Conservation (phyloP, 2,797 vertebrate genomes). For the Mormyrops boulengeri region DNA sequence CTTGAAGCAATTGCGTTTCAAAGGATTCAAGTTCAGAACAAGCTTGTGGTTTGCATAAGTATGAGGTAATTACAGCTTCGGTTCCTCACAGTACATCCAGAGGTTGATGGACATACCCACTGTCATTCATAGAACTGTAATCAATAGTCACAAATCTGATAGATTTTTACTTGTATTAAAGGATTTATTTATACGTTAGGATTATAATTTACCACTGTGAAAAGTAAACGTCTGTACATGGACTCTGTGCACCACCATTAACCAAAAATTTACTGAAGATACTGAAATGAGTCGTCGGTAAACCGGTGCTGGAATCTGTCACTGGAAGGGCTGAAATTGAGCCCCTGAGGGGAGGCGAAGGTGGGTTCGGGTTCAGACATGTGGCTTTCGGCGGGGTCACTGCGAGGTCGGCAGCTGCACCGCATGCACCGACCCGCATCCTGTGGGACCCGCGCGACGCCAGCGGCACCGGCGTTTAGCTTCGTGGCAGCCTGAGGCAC, state of each 20-base stretch:
- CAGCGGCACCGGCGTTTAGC: constrained; percentile 20
- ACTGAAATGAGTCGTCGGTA: neutral
- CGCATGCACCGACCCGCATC: neutral
- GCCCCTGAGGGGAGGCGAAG: neutral
- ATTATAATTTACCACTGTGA: neutral
- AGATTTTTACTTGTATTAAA: neutral
- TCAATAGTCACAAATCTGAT: neutral
- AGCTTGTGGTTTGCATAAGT: neutral
- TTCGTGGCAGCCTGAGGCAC: constrained; percentile 55
- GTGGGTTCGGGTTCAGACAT: neutral
- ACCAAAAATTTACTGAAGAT: neutral
- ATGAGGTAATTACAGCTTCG: neutral
- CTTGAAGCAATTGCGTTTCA: neutral
- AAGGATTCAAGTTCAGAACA: neutral
- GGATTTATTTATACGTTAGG: neutral
- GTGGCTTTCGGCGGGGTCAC: neutral
- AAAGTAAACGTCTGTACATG: neutral
- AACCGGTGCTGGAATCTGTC: neutral
- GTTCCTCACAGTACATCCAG: neutral
- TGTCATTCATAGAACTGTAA: neutral
- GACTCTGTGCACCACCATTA: neutral
- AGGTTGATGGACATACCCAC: neutral
- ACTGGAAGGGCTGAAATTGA: neutral
- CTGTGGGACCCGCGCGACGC: neutral
- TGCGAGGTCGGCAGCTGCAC: neutral